phyloP scores from a whole-genome alignment of 2,797 vertebrate species.

The Botia kubotai region DNA sequence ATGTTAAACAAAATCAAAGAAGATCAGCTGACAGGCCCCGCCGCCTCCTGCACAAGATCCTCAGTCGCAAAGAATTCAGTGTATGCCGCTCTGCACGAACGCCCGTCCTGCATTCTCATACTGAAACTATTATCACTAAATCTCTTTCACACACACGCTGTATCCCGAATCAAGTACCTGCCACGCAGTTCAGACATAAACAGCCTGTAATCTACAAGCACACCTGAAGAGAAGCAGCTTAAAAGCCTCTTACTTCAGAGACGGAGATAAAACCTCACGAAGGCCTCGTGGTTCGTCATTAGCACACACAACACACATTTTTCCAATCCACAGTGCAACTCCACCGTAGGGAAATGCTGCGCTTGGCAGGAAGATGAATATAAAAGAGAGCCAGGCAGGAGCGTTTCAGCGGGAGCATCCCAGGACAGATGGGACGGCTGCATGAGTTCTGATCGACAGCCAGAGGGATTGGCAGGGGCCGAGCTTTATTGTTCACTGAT shows the following conservation, averaged over 20 bases:
- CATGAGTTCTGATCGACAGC: slow-evolving; percentile 61
- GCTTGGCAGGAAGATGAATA: slow-evolving; percentile 60
- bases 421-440: slow-evolving; percentile 63
- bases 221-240: slow-evolving; percentile 36
- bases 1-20: slow-evolving; percentile 32
- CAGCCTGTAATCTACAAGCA: slow-evolving; percentile 24
- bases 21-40: slow-evolving; percentile 7
- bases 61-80: slow-evolving; percentile 5
- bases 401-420: slow-evolving; percentile 55
- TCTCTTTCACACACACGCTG: not conserved
- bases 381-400: slow-evolving; percentile 57
- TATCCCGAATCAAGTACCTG: slow-evolving; percentile 11
- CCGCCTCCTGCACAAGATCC: slow-evolving; percentile 10
- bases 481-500: slow-evolving; percentile 60
- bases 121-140: slow-evolving; percentile 37
- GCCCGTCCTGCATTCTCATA: not conserved
- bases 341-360: slow-evolving; percentile 53
- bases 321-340: slow-evolving; percentile 59
- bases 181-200: slow-evolving; percentile 15
- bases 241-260: slow-evolving; percentile 39
- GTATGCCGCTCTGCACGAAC: not conserved
- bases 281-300: slow-evolving; percentile 51
- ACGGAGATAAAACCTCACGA: slow-evolving; percentile 46
- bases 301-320: slow-evolving; percentile 58
- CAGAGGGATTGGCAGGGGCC: slow-evolving; percentile 59